Base-by-base conservation (phyloP, 1,140 invertebrate genomes). In the Brachionus calyciflorus region DNA sequence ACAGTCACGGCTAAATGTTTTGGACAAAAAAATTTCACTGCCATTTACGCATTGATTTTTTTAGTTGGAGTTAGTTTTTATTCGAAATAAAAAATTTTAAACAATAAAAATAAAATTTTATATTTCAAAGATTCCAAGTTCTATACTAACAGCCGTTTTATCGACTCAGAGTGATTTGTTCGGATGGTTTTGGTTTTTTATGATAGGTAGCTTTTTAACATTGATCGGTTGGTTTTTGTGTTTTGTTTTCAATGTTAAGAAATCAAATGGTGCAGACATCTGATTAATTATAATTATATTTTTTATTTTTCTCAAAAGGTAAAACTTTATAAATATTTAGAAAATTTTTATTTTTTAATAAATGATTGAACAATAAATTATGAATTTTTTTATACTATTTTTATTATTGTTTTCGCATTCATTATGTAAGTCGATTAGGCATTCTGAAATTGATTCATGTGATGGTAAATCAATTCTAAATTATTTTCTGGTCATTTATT, bases 1-100 rank as follows among this genome's bases (percentile, higher is more conserved):
- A 73, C 69, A 12, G 51, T 55, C 0, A 49, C 51, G 10, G 69
- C 69, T 5, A 73, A 73, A 28, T 73, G 69, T 24, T 73, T 73
- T 73, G 69, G 69, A 0, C 69, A 73, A 73, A 73, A 73, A n/a
- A 49, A 73, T 55, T 73, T 73, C 17, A 33, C 69, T 49, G 21
- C 69, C n/a, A 73, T 73, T 33, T 73, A 49, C 24, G 44, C 30
- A 3, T 37, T 51, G 24, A 19, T 73, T 1, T 49, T 73, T 33
- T 21, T 55, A 12, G 21, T 73, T 4, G 69, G 69, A 10, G 69
- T 73, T 10, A 57, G 19, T 57, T 46, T n/a, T n/a, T n/a, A n/a
- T n/a, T n/a, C n/a, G n/a, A 30, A 60, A 53, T 10, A 51, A 24
- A 19, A 55, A 24, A 14, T 28, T n/a, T 28, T 26, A 17, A 55